phyloP scores from a whole-genome alignment of 2,113 vertebrate species.

The Sakesphorus luctuosus region DNA sequence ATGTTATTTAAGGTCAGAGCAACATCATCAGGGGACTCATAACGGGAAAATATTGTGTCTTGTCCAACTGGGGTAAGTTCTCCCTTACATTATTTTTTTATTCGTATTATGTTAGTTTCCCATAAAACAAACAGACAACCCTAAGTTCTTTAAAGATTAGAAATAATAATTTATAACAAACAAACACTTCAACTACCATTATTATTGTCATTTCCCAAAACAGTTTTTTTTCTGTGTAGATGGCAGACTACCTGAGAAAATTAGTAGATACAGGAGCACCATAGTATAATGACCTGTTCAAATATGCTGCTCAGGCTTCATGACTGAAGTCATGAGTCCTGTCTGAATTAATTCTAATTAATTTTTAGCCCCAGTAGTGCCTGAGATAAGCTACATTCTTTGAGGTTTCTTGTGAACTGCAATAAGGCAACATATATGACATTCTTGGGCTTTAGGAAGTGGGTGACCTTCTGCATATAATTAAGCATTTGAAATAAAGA shows the following conservation, averaged over 20 bases:
- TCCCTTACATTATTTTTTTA: background rate
- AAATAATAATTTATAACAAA: background rate
- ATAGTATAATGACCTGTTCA: background rate
- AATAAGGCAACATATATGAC: background rate
- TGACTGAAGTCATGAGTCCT: background rate
- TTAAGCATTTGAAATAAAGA: background rate
- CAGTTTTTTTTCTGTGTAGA: background rate
- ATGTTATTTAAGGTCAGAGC: background rate
- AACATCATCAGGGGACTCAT: background rate
- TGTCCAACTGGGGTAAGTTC: background rate
- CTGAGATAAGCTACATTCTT: background rate
- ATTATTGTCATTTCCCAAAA: background rate
- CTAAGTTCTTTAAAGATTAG: background rate
- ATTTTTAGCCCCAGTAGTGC: background rate
- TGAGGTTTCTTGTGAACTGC: background rate
- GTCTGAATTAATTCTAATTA: background rate
- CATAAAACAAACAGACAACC: background rate
- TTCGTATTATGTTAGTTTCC: background rate
- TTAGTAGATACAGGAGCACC: background rate
- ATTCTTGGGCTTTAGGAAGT: background rate
- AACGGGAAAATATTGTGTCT: background rate
- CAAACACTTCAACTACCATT: background rate
- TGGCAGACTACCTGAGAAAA: background rate
- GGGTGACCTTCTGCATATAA: background rate
- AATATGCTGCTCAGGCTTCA: background rate